These are phyloP conservation scores for Phainopepla nitens DNA, from an alignment of 2,113 vertebrate genomes.

Conservation along the genomic window DNA sequence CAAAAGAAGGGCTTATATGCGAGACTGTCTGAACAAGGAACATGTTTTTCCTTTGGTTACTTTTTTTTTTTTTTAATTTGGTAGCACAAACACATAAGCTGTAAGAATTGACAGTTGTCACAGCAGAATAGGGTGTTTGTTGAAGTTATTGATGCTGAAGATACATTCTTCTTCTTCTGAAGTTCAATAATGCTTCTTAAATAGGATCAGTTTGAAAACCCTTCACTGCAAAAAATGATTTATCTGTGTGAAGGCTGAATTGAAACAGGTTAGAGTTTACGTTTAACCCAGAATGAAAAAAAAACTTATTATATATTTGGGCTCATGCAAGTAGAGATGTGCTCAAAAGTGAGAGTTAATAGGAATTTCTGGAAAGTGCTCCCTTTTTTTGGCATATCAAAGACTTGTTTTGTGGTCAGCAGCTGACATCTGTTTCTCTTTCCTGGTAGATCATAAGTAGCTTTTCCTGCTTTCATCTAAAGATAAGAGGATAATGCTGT, in stretches of 20 bases:
- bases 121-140: neutral
- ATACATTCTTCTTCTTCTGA: neutral
- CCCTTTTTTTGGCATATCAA: neutral
- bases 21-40: neutral
- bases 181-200: neutral
- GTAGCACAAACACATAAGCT: neutral
- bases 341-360: neutral
- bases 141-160: neutral
- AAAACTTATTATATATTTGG: neutral
- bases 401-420: neutral
- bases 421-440: neutral
- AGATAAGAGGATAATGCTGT: slow-evolving; percentile 15
- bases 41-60: neutral
- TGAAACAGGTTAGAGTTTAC: neutral
- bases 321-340: neutral
- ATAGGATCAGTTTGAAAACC: neutral
- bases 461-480: slow-evolving; percentile 20
- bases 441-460: neutral
- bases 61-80: neutral
- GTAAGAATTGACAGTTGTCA: neutral
- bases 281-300: neutral
- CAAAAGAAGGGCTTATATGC: neutral
- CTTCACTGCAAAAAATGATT: neutral
- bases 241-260: neutral
- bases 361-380: neutral